Base-by-base conservation (phyloP, 2,113 vertebrate species). In the Tapirus terrestris region DNA sequence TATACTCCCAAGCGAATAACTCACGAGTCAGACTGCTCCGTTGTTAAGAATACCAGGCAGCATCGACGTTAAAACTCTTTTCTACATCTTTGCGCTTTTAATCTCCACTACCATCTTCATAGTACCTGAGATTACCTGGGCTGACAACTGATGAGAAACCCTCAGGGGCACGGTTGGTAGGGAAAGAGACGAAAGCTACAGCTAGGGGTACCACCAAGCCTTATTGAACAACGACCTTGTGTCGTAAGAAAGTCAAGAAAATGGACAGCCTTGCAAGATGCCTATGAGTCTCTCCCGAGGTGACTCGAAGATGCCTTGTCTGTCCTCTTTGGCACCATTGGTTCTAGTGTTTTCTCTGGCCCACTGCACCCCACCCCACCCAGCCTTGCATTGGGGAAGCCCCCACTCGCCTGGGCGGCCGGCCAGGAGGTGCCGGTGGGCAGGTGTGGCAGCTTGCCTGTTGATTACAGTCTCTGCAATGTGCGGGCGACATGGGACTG, bases 401-500 rank as follows among this genome's bases (percentile, higher is more conserved):
- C 51, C 39, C 21, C 2, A 25, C 63, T 75, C 51, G 9, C 45
- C 60, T 2, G 21, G 51, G 91, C 75, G 70, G 58, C 29, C 2
- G 12, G 63, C 60, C 60, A 60, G 73, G 39, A 85, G 65, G 80
- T 92, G 89, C 86, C 39, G 27, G 89, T 77, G 97, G 91, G 70
- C 91, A 23, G 84, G 48, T 13, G 95, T 79, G 91, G 63, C 45
- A 76, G 70, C 73, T 87, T 96, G 98, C 97, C 97, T 98, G 97
- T 98, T 98, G 97, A 97, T 97, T 90, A 87, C 12, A 17, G 83
- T 84, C 67, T 80, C 81, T 39, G 76, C 94, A 63, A 18, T 23
- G 36, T 67, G 61, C 27, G 53, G 70, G 81, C 17, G 53, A 70
- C 63, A 3, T 31, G 96, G 75, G 45, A 90, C 75, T 77, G 92